Conservation (phyloP, 2,113 vertebrate genomes). For the Bostrychus sinensis region DNA sequence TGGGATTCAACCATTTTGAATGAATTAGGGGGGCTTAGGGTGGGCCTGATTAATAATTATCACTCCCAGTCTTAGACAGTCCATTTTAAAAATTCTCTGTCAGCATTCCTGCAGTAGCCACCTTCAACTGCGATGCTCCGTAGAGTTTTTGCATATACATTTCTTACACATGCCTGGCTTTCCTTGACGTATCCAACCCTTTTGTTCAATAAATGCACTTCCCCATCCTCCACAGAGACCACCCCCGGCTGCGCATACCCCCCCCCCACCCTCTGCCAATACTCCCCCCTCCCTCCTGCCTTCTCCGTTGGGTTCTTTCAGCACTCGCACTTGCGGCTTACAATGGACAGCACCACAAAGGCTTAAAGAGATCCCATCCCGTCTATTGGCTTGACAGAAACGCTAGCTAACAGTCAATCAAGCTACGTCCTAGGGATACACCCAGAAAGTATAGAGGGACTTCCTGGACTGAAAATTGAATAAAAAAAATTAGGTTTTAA, state of each 20-base stretch:
- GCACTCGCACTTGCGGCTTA: slow-evolving; percentile 85
- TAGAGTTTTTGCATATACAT: slow-evolving; percentile 61
- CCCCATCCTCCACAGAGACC: slow-evolving; percentile 56
- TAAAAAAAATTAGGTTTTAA: slow-evolving; percentile 34
- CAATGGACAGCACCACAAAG: slow-evolving; percentile 90
- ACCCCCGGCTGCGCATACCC: slow-evolving; percentile 62
- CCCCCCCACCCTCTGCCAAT: slow-evolving; percentile 32
- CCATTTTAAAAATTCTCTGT: slow-evolving; percentile 71
- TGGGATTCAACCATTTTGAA: slow-evolving; percentile 86
- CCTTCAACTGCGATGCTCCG: slow-evolving; percentile 26
- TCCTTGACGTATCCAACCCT: slow-evolving; percentile 1
- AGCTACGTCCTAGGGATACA: slow-evolving; percentile 79
- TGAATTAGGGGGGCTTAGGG: slow-evolving; percentile 76
- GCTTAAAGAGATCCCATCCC: slow-evolving; percentile 85
- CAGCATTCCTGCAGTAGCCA: slow-evolving; percentile 68
- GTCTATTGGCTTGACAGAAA: slow-evolving; percentile 92
- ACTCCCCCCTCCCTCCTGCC: slow-evolving; percentile 60
- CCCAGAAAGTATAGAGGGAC: slow-evolving; percentile 76
- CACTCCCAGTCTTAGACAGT: slow-evolving; percentile 61
- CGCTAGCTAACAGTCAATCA: slow-evolving; percentile 91
- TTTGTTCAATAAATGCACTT: slow-evolving; percentile 45
- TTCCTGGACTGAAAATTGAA: slow-evolving; percentile 61
- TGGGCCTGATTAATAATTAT: slow-evolving; percentile 73
- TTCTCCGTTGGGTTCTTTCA: slow-evolving; percentile 77
- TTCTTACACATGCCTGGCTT: slow-evolving; percentile 31